Evolutionary conservation across 2,113 vertebrate species (phyloP).

Genomic region (Castor canadensis): DNA sequence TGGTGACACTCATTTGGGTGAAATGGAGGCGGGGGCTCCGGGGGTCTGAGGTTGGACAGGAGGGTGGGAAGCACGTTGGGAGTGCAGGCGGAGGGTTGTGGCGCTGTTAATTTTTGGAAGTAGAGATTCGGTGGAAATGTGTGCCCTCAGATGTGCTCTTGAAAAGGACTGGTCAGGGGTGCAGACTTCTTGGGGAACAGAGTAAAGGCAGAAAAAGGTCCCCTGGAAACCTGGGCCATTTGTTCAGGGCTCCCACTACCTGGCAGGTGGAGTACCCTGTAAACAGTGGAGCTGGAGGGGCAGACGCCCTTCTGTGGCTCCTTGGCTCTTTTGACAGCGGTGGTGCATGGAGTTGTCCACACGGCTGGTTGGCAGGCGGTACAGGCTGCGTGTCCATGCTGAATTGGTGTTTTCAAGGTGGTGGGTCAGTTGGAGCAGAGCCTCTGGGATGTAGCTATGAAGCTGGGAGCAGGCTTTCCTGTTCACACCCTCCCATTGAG

Average conservation of each 20-base stretch:
- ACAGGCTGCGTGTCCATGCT: accelerated
- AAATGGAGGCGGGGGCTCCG: background rate
- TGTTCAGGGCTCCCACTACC: background rate
- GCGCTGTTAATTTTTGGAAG: background rate
- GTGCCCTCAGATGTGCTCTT: background rate
- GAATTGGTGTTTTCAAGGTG: background rate
- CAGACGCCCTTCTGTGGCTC: too few relatives aligned
- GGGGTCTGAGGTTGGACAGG: background rate
- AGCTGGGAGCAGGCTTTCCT: background rate
- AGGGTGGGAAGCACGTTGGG: background rate
- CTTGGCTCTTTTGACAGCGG: accelerated
- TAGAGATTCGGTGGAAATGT: background rate
- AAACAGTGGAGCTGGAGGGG: background rate
- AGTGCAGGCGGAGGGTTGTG: background rate
- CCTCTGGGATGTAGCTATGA: background rate
- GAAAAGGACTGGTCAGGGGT: background rate
- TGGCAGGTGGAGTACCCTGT: background rate
- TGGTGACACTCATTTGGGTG: constrained; percentile 46
- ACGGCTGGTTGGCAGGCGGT: background rate
- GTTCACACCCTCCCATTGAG: background rate
- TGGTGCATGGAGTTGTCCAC: accelerated
- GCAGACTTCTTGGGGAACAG: background rate
- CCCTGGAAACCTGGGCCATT: background rate
- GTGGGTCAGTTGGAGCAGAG: background rate
- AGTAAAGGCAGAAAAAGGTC: accelerated